Evolutionary conservation across 2,797 vertebrate genomes (phyloP).

Genomic region (Sebastes diploproa): DNA sequence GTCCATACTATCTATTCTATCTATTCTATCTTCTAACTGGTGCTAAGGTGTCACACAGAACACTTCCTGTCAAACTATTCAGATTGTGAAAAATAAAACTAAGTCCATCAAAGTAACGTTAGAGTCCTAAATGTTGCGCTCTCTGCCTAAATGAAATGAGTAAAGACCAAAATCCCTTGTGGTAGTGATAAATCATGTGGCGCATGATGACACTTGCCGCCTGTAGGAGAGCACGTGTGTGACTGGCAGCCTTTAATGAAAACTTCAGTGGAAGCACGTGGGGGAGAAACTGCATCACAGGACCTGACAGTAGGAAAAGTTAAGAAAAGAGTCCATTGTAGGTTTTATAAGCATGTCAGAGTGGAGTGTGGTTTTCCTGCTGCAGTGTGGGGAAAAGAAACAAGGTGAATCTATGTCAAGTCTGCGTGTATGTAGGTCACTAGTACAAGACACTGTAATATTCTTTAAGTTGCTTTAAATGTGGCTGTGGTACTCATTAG

Average conservation of each 20-base stretch:
- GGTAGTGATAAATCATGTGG: background rate
- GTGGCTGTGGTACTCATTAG: background rate
- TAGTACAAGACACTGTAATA: background rate
- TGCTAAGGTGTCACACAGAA: background rate
- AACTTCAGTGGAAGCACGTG: conserved; percentile 5
- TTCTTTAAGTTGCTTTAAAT: background rate
- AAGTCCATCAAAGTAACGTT: background rate
- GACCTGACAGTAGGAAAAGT: background rate
- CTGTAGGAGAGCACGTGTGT: background rate
- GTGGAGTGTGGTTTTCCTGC: background rate
- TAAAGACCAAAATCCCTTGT: background rate
- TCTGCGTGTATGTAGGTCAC: background rate
- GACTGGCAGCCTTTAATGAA: background rate
- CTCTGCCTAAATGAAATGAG: background rate
- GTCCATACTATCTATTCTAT: too few relatives aligned
- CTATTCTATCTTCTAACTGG: background rate
- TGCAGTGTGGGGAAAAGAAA: background rate
- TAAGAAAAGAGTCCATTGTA: background rate
- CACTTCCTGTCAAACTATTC: background rate
- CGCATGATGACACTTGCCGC: background rate
- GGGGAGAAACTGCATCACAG: background rate
- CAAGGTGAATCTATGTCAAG: background rate
- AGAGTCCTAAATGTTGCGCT: background rate
- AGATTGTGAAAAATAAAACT: background rate
- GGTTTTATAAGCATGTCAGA: background rate